Percentiles rank a stretch among this genome's conserved stretches.
phyloP scores from a whole-genome alignment of 2,113 vertebrate genomes.

The Thomomys bottae region DNA sequence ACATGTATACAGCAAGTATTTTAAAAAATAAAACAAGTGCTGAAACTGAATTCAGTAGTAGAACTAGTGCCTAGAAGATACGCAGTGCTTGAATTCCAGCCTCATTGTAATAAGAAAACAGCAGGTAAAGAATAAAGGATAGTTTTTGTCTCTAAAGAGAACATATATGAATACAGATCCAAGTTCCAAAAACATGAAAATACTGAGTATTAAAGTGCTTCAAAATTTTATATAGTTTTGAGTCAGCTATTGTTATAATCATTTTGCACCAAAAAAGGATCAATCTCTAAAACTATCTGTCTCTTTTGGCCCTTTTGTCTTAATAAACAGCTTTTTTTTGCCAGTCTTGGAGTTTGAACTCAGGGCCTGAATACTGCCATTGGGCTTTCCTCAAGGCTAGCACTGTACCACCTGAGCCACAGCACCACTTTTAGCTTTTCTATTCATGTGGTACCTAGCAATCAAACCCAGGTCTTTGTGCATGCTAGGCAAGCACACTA shows the following conservation, averaged over 20 bases:
- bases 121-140: not conserved
- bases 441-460: no score
- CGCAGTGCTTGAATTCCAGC: no score
- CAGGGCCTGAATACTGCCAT: no score
- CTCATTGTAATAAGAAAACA: no score
- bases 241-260: not conserved
- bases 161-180: not conserved
- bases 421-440: no score
- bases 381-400: no score
- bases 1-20: not conserved
- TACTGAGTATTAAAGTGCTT: not conserved
- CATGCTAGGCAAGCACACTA: no score
- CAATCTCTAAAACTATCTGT: conserved; percentile 3
- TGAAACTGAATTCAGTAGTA: no score
- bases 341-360: no score
- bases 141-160: not conserved
- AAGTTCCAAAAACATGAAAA: conserved; percentile 2
- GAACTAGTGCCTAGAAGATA: no score
- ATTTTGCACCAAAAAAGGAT: not conserved
- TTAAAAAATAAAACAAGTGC: not conserved
- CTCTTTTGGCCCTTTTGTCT: not conserved
- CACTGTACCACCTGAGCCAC: no score
- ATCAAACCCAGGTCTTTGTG: no score
- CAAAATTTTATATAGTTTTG: not conserved
- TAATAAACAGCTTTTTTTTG: conserved; percentile 38